Conservation (phyloP, 1,140 invertebrate species). For the Vanessa tameamea region DNA sequence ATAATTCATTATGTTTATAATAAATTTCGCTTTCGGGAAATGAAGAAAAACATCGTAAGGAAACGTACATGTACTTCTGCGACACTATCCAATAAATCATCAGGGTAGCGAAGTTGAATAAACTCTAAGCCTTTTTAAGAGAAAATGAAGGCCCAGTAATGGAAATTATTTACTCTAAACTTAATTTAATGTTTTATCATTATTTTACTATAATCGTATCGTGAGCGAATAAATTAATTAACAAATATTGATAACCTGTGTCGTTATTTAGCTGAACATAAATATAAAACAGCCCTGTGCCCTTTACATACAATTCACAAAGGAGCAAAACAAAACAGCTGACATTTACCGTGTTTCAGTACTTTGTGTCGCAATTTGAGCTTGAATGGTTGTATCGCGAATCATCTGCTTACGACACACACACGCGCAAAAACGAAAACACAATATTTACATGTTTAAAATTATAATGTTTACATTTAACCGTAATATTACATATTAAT, state of each 20-base stretch:
- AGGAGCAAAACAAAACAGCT: conserved; percentile 36
- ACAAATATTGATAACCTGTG: neutral
- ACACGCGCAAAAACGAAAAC: conserved; percentile 9
- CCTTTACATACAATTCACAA: conserved; percentile 34
- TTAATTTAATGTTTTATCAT: no score
- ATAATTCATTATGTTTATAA: no score
- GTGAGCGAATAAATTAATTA: neutral
- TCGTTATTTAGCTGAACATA: conserved; percentile 4
- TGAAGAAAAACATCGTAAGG: no score
- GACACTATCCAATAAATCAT: no score
- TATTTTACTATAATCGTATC: neutral
- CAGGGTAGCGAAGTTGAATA: no score
- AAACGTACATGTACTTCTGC: no score
- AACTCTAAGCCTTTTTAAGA: no score
- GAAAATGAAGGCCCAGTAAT: no score
- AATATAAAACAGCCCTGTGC: conserved; percentile 21
- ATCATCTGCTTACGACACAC: conserved; percentile 17
- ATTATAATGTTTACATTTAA: neutral
- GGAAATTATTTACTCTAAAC: no score
- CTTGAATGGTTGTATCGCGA: conserved; percentile 26
- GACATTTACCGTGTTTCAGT: conserved; percentile 39
- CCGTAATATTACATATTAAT: neutral
- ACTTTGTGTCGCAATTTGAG: conserved; percentile 29
- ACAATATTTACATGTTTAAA: neutral
- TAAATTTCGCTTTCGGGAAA: no score